Evolutionary conservation across 2,888 invertebrate species (phyloP), one percentile per base, ranked within the genome.

Genomic region (Chrysolina oricalcia): DNA sequence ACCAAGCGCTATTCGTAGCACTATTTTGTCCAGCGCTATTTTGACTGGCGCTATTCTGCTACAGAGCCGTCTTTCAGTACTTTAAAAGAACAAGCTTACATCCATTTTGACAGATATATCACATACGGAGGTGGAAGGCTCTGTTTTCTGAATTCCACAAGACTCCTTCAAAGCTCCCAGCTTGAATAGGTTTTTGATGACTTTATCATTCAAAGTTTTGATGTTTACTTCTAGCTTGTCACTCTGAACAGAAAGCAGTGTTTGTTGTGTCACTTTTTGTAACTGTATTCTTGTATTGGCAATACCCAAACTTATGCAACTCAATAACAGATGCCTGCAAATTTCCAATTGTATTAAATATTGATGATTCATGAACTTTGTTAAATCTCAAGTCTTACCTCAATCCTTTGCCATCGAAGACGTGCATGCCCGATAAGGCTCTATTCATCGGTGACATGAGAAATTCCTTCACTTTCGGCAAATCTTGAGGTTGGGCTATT

Each of bases 401-500:
- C 59, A 93, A 87, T 0, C 92, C 92, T 69, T 88, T 89, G 46
- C 90, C 89, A 66, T 89, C 90, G 46, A 90, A 89, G 78, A 89
- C 87, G 84, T 92, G 91, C 84, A 92, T 86, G 73, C 90, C 91
- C 84, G 93, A 93, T 11, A 91, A 83, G 35, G 92, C 94, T 80
- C 92, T 91, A 86, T 93, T 94, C 93, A 93, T 93, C 64, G 91
- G 92, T 17, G 92, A 92, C 81, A 88, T 90, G 69, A 93, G 87
- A 85, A 92, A 89, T 81, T 90, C 89, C 79, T 88, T 91, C 6
- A 92, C 92, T 85, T 91, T 91, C 1, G 86, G 83, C 76, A 92
- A 88, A 81, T 96, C 95, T 43, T 88, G 87, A 40, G 88, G 88
- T 71, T 91, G 90, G 82, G 94, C 93, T 50, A 98, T 93, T n/a